Evolutionary conservation across 2,797 vertebrate genomes (phyloP), one percentile per base, ranked within the genome.

Genomic region (Aeoliscus strigatus): DNA sequence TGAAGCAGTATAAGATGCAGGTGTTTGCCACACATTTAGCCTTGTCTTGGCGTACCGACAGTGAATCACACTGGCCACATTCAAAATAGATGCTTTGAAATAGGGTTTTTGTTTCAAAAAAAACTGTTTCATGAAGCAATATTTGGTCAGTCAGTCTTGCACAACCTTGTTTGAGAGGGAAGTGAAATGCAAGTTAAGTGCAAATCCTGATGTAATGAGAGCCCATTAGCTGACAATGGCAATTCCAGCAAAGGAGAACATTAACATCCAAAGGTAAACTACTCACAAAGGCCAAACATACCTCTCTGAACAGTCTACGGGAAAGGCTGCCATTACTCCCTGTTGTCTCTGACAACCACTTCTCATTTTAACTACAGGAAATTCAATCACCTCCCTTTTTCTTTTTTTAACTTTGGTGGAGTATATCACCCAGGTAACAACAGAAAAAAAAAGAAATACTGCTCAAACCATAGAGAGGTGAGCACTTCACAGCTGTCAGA

Each of bases 361-460:
- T 77, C 62, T 82, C 74, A 75, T 81, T 84, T 83, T 80, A 81
- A 79, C 83, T 77, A 81, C 70, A 77, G 63, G 77, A 86, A 88
- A 85, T 76, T 79, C 75, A 83, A 85, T 86, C 79, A 53, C 60
- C 49, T 55, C 50, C 25, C 27, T 29, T 52, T 50, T 59, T 61
- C 39, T 16, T 35, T 35, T 17, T 15, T 6, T 9, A 45, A 21
- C 45, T 27, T 18, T 24, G 36, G 31, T 1, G 9, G 51, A 66
- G 62, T 61, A 59, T 58, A 77, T 88, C 80, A 57, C 86, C 85
- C 52, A 40, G 80, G 88, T 77, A 82, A 88, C 86, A 51, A 36
- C 2, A 6, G 16, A 31, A 21, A 42, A 34, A 61, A 68, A 51
- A 57, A 49, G 40, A 81, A 75, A 74, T 73, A 74, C 80, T 84